Base-by-base conservation (phyloP, 2,888 invertebrate genomes). In the Shargacucullia verbasci region DNA sequence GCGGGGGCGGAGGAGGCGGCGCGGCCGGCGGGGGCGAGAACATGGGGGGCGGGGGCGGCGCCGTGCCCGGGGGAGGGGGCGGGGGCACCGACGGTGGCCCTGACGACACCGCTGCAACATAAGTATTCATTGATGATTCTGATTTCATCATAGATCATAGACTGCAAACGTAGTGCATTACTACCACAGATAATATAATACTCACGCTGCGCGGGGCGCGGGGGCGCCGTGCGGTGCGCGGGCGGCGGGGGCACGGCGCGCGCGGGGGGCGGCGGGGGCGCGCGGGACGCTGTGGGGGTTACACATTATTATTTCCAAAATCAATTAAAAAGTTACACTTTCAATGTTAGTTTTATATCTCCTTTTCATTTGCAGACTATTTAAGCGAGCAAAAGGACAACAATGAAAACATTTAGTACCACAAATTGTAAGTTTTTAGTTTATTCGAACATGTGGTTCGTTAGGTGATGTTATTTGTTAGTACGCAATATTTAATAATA, bases 221-320 rank as follows among this genome's bases (percentile, higher is more conserved):
- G 92, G 70, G 78, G 91, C 74, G 82, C 64, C 12, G 66, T 83
- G 45, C 92, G 78, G 25, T 82, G 90, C 29, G 89, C 90, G 38
- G 93, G 90, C 43, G 92, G 86, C 5, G 92, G 90, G 15, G 94
- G 92, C 39, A 93, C 87, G 25, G 90, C 87, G 68, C 95, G 94
- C 77, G 95, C 91, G n/a, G 95, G 95, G 27, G 96, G 95, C 63
- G 95, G 95, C 7, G 95, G 95, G 37, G 95, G 95, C 39, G 95
- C 91, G 39, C 91, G 94, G 58, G 89, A 88, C 53, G 91, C 91
- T 87, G n/a, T n/a, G n/a, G 20, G 20, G 2, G 4, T 69, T 10
- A 9, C 6, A 33, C 9, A 33, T 33, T 20, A 20, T 20, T 2
- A 20, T 20, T 2, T 20, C 20, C 4, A 20, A 3, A 4, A 20